Conservation (phyloP, 2,888 invertebrate genomes). For the Drosophila maculinotata region DNA sequence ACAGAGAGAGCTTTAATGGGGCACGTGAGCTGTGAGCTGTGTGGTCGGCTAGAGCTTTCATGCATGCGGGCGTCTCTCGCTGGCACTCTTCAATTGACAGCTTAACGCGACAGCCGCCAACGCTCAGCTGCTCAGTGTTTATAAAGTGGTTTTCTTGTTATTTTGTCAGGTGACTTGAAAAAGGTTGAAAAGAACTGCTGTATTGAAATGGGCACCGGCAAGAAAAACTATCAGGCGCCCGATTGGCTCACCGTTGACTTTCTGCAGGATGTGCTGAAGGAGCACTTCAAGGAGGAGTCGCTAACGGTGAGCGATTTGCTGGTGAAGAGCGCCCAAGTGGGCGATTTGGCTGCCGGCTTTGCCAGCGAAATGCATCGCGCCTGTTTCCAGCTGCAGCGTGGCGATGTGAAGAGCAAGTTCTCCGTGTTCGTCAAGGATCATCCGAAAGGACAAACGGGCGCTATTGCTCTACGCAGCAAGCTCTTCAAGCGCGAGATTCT, state of each 20-base stretch:
- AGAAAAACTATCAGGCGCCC: constrained; percentile 79
- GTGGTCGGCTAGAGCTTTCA: constrained; percentile 18
- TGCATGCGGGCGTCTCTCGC: constrained; percentile 11
- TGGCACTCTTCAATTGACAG: constrained; percentile 41
- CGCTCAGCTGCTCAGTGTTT: constrained; percentile 47
- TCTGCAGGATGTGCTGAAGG: constrained; percentile 83
- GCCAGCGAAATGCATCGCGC: constrained; percentile 84
- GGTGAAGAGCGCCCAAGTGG: constrained; percentile 70
- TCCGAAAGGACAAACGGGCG: constrained; percentile 83
- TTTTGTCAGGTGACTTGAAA: constrained; percentile 79
- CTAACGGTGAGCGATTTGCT: constrained; percentile 75
- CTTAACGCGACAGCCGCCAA: constrained; percentile 34
- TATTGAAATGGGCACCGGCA: constrained; percentile 81
- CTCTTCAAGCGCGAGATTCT: constrained; percentile 84
- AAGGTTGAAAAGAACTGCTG: constrained; percentile 21
- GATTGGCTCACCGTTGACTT: constrained; percentile 83
- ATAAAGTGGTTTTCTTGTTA: constrained; percentile 23
- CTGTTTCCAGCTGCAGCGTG: constrained; percentile 78
- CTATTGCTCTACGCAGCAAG: constrained; percentile 83
- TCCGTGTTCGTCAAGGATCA: constrained; percentile 84
- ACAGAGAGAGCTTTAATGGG: constrained; percentile 73
- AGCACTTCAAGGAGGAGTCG: constrained; percentile 83
- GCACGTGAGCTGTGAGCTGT: constrained; percentile 57
- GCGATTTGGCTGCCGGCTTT: constrained; percentile 77
- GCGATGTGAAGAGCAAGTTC: constrained; percentile 76